phyloP scores from a whole-genome alignment of 2,797 vertebrate species.

The Notolepis coatsorum region DNA sequence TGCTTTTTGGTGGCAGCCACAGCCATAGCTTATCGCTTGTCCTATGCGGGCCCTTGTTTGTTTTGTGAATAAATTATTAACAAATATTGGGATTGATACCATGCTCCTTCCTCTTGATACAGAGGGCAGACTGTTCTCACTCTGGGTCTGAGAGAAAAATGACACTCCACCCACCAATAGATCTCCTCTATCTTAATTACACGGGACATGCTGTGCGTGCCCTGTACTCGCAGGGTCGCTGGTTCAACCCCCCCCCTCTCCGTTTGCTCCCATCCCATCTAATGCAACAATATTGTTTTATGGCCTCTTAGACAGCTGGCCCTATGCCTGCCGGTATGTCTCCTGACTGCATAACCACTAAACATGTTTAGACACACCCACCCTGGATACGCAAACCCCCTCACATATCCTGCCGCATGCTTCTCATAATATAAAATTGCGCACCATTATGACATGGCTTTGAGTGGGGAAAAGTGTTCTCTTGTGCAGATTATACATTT shows the following conservation, averaged over 20 bases:
- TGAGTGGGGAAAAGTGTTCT: too few relatives aligned
- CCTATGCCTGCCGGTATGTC: neutral
- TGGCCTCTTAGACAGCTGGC: conserved; percentile 2
- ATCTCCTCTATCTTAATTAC: neutral
- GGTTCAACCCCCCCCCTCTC: neutral
- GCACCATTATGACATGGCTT: neutral
- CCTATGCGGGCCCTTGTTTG: too few relatives aligned
- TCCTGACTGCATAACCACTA: neutral
- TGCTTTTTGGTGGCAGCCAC: too few relatives aligned
- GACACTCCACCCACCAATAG: too few relatives aligned
- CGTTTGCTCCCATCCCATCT: conserved; percentile 13
- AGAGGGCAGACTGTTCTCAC: too few relatives aligned
- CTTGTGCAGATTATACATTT: too few relatives aligned
- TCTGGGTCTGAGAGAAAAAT: too few relatives aligned
- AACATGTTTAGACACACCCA: conserved; percentile 5
- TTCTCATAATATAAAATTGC: neutral
- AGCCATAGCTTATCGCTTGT: too few relatives aligned
- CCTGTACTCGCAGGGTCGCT: neutral
- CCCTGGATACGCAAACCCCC: neutral
- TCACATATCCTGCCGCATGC: conserved; percentile 6
- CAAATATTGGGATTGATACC: too few relatives aligned
- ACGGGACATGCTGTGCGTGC: neutral
- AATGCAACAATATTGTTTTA: conserved; percentile 14
- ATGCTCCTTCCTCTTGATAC: too few relatives aligned
- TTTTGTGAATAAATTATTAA: too few relatives aligned